Evolutionary conservation across 1,140 invertebrate genomes (phyloP).

Genomic region (Drosophila littoralis): DNA sequence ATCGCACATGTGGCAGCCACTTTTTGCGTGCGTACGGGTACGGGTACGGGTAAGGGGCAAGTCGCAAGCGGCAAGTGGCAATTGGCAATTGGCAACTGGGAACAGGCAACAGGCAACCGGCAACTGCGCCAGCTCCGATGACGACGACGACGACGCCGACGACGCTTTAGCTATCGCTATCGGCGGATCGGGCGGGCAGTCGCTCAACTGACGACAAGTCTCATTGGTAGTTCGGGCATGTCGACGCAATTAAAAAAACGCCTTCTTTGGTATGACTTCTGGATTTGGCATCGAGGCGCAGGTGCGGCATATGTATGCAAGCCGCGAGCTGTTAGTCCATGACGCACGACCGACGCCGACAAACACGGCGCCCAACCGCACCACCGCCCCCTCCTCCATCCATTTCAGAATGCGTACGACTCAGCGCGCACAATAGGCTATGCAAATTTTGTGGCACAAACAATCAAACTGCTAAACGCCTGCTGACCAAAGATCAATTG

Average conservation of each 20-base stretch:
- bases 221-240: slow-evolving; percentile 72
- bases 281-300: slow-evolving; percentile 74
- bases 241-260: slow-evolving; percentile 79
- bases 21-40: slow-evolving; percentile 44
- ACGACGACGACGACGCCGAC: slow-evolving; percentile 44
- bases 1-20: slow-evolving; percentile 51
- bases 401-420: slow-evolving; percentile 34
- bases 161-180: slow-evolving; percentile 52
- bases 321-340: slow-evolving; percentile 39
- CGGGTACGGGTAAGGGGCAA: too few relatives aligned
- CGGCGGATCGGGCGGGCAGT: slow-evolving; percentile 53
- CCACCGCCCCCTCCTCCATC: neutral
- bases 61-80: too few relatives aligned
- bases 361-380: slow-evolving; percentile 29
- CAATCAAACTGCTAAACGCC: slow-evolving; percentile 67
- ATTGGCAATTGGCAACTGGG: too few relatives aligned
- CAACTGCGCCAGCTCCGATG: neutral
- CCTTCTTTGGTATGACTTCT: slow-evolving; percentile 70
- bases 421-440: slow-evolving; percentile 66
- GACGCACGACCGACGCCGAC: slow-evolving; percentile 59
- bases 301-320: slow-evolving; percentile 78
- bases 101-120: too few relatives aligned
- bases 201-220: slow-evolving; percentile 62
- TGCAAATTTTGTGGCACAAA: slow-evolving; percentile 70
- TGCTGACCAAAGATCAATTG: slow-evolving; percentile 72